Evolutionary conservation across 2,888 invertebrate species (phyloP).

Genomic region (Quadriops clusia): DNA sequence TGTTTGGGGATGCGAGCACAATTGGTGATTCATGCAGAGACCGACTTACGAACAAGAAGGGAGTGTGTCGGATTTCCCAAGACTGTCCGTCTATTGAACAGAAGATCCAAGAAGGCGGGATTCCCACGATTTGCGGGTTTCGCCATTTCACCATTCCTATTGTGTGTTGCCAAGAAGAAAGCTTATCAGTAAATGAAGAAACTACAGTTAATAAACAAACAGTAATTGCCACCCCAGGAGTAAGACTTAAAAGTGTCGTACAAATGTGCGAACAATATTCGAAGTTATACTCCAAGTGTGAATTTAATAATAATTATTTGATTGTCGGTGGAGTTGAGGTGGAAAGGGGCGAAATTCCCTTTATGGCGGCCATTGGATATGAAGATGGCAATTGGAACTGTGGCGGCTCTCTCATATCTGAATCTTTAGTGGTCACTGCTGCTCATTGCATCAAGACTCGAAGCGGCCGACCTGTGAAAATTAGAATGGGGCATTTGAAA

Average conservation of each 20-base stretch:
- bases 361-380: constrained; percentile 42
- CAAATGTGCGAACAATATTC: too few species aligned
- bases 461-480: constrained; percentile 39
- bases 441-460: constrained; percentile 41
- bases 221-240: too few species aligned
- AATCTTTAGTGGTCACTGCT: constrained; percentile 44
- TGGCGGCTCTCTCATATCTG: constrained; percentile 45
- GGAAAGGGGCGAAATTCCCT: constrained; percentile 46
- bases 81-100: constrained; percentile 17
- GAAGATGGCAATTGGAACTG: constrained; percentile 37
- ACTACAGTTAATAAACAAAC: too few species aligned
- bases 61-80: constrained; percentile 8
- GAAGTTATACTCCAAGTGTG: too few species aligned
- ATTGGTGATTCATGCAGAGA: too few species aligned
- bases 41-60: too few species aligned
- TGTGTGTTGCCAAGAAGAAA: constrained; percentile 31
- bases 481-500: constrained; percentile 48
- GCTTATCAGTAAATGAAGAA: too few species aligned
- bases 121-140: constrained; percentile 27
- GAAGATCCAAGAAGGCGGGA: constrained; percentile 24
- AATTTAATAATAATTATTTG: constrained; percentile 39
- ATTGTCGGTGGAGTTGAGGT: constrained; percentile 48
- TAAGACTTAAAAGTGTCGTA: too few species aligned
- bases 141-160: constrained; percentile 24
- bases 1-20: too few species aligned